Conservation (phyloP, 2,113 vertebrate species). For the Scatophagus argus region DNA sequence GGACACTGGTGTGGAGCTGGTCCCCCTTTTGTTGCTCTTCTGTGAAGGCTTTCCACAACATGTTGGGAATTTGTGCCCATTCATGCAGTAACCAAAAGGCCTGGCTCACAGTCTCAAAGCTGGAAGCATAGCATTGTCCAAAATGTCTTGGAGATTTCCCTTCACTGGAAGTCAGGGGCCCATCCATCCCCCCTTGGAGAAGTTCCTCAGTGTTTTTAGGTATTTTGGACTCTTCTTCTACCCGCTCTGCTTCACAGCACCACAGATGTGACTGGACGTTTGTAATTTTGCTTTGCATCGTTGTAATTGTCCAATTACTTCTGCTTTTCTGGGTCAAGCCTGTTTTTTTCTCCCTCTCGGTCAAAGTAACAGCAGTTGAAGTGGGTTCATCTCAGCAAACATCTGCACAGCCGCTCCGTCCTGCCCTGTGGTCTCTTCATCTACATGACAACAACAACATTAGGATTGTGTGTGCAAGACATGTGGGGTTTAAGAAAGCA, state of each 20-base stretch:
- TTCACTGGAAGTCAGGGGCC: too few species aligned
- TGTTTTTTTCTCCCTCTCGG: slow-evolving; percentile 13
- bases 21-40: too few species aligned
- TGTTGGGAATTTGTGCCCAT: too few species aligned
- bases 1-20: too few species aligned
- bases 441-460: slow-evolving; percentile 38
- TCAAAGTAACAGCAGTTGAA: slow-evolving; percentile 23
- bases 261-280: slow-evolving; percentile 17
- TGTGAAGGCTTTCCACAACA: too few species aligned
- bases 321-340: slow-evolving; percentile 39
- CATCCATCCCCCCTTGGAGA: too few species aligned
- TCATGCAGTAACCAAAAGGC: too few species aligned
- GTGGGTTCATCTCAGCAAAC: slow-evolving; percentile 26
- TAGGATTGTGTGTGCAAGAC: slow-evolving; percentile 45
- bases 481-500: slow-evolving; percentile 70
- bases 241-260: not conserved
- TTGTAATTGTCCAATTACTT: slow-evolving; percentile 36
- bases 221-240: not conserved
- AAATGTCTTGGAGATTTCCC: too few species aligned
- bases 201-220: not conserved
- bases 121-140: too few species aligned
- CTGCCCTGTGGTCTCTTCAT: slow-evolving; percentile 8
- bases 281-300: slow-evolving; percentile 24
- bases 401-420: slow-evolving; percentile 35
- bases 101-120: too few species aligned